Conservation (phyloP, 2,888 invertebrate species). For the Agonum fuliginosum region DNA sequence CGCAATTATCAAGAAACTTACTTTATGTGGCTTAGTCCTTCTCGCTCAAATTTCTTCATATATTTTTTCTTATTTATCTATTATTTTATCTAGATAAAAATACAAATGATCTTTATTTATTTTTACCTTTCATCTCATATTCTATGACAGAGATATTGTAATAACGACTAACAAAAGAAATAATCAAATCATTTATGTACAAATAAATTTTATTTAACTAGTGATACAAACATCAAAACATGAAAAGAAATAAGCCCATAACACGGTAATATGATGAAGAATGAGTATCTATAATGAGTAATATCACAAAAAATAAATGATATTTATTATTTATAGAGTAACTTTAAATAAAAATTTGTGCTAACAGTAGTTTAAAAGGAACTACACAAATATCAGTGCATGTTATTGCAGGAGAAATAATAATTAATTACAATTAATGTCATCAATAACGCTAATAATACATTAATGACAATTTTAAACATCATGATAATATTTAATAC, state of each 20-base stretch:
- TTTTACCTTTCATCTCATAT: too few relatives aligned
- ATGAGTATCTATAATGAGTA: conserved; percentile 18
- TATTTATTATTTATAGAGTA: background rate
- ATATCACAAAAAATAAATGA: conserved; percentile 36
- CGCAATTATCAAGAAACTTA: too few relatives aligned
- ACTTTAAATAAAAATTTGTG: conserved; percentile 5
- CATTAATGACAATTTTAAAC: background rate
- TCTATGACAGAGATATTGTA: too few relatives aligned
- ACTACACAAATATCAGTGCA: conserved; percentile 21
- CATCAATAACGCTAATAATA: background rate
- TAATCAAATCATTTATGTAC: too few relatives aligned
- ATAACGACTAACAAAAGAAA: too few relatives aligned
- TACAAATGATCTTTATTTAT: too few relatives aligned
- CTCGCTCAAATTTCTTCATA: too few relatives aligned
- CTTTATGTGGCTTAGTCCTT: too few relatives aligned
- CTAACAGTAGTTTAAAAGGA: conserved; percentile 18
- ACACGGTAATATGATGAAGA: background rate
- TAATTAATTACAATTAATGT: background rate
- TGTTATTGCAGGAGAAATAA: conserved; percentile 9
- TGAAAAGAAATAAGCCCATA: background rate
- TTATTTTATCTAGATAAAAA: too few relatives aligned
- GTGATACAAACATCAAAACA: too few relatives aligned
- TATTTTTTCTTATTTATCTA: too few relatives aligned
- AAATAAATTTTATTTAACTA: too few relatives aligned
- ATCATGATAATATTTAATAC: background rate